Evolutionary conservation across 2,888 invertebrate species (phyloP).

Genomic region (Acleris literana): DNA sequence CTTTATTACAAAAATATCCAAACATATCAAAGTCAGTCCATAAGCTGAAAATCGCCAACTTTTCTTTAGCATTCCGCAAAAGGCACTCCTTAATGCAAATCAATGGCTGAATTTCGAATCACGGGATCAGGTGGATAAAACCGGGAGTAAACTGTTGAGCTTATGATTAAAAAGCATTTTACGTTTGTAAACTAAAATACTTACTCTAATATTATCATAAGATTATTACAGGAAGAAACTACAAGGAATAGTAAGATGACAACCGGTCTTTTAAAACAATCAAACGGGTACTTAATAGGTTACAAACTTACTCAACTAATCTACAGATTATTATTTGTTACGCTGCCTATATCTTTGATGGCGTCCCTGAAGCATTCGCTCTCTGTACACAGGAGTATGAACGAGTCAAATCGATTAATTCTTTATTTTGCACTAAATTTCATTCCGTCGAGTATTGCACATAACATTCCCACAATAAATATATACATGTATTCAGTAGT

Average conservation of each 20-base stretch:
- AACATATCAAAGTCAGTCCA: conserved; percentile 72
- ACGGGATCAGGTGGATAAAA: conserved; percentile 36
- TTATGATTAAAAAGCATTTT: conserved; percentile 48
- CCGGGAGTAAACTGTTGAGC: conserved; percentile 51
- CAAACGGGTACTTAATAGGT: conserved; percentile 50
- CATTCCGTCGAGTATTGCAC: conserved; percentile 66
- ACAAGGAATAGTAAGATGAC: conserved; percentile 59
- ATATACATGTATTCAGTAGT: conserved; percentile 58
- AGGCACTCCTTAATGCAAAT: conserved; percentile 74
- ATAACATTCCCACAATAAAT: conserved; percentile 60
- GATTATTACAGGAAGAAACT: conserved; percentile 67
- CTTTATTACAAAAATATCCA: conserved; percentile 67
- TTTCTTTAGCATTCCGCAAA: conserved; percentile 59
- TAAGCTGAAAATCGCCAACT: conserved; percentile 60
- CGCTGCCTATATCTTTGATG: conserved; percentile 51
- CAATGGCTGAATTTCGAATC: conserved; percentile 40
- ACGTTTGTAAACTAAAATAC: conserved; percentile 49
- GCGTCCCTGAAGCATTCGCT: conserved; percentile 52
- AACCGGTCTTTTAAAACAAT: conserved; percentile 51
- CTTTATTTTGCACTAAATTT: conserved; percentile 54
- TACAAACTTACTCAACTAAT: conserved; percentile 48
- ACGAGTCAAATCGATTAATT: conserved; percentile 47
- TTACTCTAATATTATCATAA: conserved; percentile 60
- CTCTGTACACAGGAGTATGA: conserved; percentile 52
- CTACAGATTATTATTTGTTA: conserved; percentile 50